Conservation (phyloP, 2,888 invertebrate genomes). For the Habroteleia sp. region DNA sequence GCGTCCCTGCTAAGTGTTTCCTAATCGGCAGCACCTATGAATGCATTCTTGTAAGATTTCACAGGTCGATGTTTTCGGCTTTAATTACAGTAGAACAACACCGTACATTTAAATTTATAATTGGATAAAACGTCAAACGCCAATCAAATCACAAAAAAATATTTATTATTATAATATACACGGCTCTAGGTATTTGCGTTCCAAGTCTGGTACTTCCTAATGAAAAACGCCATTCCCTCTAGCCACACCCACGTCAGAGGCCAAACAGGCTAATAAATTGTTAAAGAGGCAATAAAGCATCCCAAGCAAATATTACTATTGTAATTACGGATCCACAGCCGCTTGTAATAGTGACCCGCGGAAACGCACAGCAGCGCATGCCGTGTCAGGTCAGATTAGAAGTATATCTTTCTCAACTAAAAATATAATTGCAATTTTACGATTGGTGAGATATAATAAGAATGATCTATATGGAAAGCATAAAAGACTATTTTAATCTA, state of each 20-base stretch:
- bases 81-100: no score
- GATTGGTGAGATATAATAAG: constrained; percentile 9
- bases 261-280: constrained; percentile 73
- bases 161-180: constrained; percentile 39
- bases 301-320: constrained; percentile 69
- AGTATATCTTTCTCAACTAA: not conserved
- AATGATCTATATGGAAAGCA: constrained; percentile 7
- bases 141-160: constrained; percentile 52
- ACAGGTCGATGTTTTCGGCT: constrained; percentile 36
- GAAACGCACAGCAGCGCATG: constrained; percentile 15
- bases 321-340: constrained; percentile 71
- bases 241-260: constrained; percentile 73
- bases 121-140: constrained; percentile 5
- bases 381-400: constrained; percentile 26
- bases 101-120: constrained; percentile 30
- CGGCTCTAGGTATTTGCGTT: constrained; percentile 40
- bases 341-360: constrained; percentile 58
- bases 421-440: constrained; percentile 16
- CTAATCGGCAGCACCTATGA: constrained; percentile 67
- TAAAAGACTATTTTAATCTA: no score
- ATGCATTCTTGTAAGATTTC: constrained; percentile 50
- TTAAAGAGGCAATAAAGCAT: constrained; percentile 67
- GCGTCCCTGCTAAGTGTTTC: constrained; percentile 42
- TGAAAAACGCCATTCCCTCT: constrained; percentile 60
- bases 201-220: constrained; percentile 68